phyloP scores from a whole-genome alignment of 2,797 vertebrate species.

The Sebastes wilsoni region DNA sequence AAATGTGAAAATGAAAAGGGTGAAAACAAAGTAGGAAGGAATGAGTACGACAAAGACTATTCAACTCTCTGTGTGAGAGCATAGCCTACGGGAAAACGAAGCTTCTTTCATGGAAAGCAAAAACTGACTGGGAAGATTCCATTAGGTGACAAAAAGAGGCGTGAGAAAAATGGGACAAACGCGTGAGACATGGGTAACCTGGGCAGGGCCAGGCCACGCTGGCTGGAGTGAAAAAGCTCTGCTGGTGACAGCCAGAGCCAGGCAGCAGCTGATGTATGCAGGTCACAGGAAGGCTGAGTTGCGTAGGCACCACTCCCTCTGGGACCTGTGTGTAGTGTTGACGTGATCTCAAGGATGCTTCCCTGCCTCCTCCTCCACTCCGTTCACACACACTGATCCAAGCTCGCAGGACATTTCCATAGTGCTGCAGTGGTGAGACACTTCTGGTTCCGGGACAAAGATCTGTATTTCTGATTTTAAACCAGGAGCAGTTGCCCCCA shows the following conservation, averaged over 20 bases:
- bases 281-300: slow-evolving; percentile 70
- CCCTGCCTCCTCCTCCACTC: slow-evolving; percentile 26
- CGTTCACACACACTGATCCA: slow-evolving; percentile 35
- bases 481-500: background rate
- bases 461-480: background rate
- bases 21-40: slow-evolving; percentile 17
- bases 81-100: background rate
- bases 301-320: slow-evolving; percentile 56
- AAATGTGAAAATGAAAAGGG: slow-evolving; percentile 1
- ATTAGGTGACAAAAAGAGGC: slow-evolving; percentile 23
- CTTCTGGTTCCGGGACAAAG: background rate
- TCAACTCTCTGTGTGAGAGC: background rate
- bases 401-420: background rate
- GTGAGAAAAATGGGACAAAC: slow-evolving; percentile 52
- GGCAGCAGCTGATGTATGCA: slow-evolving; percentile 48
- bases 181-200: slow-evolving; percentile 62
- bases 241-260: slow-evolving; percentile 36
- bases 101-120: slow-evolving; percentile 31
- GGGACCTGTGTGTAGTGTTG: slow-evolving; percentile 50
- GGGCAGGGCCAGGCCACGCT: slow-evolving; percentile 58
- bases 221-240: slow-evolving; percentile 36
- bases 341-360: slow-evolving; percentile 46
- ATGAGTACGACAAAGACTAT: slow-evolving; percentile 12
- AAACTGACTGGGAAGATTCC: slow-evolving; percentile 16
- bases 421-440: background rate